Percentiles rank a stretch among this genome's conserved stretches.
Conservation (phyloP, 2,888 invertebrate genomes). For the Bimastos eiseni region DNA sequence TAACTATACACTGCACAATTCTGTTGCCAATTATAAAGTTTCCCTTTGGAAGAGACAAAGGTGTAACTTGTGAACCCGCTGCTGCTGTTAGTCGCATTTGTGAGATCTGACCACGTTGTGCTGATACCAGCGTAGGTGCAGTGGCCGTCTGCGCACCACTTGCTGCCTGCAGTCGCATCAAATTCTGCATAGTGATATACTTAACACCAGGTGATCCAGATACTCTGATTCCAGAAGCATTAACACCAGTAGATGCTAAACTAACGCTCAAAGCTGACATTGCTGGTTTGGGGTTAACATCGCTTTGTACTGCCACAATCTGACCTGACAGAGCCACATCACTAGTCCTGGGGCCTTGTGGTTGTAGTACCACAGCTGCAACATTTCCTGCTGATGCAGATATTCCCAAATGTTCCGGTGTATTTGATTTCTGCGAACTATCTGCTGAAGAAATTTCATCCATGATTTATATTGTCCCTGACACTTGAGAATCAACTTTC, state of each 20-base stretch:
- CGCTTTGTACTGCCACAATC: not conserved
- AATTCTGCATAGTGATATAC: conserved; percentile 16
- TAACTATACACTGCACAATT: conserved; percentile 15
- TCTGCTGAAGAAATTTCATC: conserved; percentile 4
- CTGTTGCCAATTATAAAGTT: conserved; percentile 19
- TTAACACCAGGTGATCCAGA: conserved; percentile 17
- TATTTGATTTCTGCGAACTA: not conserved
- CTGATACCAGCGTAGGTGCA: not conserved
- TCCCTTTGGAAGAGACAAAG: not conserved
- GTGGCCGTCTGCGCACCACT: not conserved
- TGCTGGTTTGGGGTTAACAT: not conserved
- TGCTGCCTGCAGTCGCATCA: not conserved
- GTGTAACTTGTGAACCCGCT: not conserved
- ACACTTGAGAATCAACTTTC: not conserved
- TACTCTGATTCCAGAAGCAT: not conserved
- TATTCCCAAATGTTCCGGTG: not conserved
- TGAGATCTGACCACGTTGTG: conserved; percentile 16
- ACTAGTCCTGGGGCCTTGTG: conserved; percentile 10
- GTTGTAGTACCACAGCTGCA: not conserved
- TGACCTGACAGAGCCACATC: not conserved
- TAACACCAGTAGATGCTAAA: not conserved
- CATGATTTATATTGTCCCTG: conserved; percentile 7
- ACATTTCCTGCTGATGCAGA: conserved; percentile 14
- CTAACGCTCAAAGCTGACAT: not conserved
- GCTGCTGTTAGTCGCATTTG: not conserved